Percentiles rank a stretch among this genome's conserved stretches.
phyloP scores from a whole-genome alignment of 2,113 vertebrate species.

The Callopanchax toddi region DNA sequence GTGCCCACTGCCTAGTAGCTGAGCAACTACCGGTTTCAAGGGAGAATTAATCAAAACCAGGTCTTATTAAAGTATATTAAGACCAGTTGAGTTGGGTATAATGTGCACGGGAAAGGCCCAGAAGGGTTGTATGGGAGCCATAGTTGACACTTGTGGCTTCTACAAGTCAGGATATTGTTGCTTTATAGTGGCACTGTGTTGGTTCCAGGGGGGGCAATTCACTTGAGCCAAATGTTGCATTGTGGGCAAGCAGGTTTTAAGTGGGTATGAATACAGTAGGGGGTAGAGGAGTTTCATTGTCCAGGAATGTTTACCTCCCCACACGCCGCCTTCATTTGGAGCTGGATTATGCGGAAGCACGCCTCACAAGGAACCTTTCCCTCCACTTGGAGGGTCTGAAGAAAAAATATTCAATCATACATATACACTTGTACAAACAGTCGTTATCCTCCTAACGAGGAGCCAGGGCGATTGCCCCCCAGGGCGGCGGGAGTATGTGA shows the following conservation, averaged over 20 bases:
- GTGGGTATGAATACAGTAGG: slow-evolving; percentile 67
- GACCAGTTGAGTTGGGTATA: slow-evolving; percentile 71
- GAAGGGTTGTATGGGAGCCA: slow-evolving; percentile 71
- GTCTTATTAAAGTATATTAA: slow-evolving; percentile 81
- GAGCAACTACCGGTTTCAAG: slow-evolving; percentile 81
- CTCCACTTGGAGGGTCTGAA: slow-evolving; percentile 71
- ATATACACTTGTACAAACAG: slow-evolving; percentile 47
- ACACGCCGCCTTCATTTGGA: slow-evolving; percentile 47
- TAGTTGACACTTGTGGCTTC: slow-evolving; percentile 73
- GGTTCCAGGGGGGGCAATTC: slow-evolving; percentile 51
- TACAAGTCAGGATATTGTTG: slow-evolving; percentile 51
- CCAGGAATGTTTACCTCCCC: slow-evolving; percentile 70
- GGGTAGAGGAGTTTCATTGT: slow-evolving; percentile 74
- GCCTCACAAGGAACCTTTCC: slow-evolving; percentile 63
- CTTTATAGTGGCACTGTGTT: slow-evolving; percentile 46
- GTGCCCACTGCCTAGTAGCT: slow-evolving; percentile 77
- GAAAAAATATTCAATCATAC: slow-evolving; percentile 64
- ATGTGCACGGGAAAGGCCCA: slow-evolving; percentile 71
- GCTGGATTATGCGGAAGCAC: slow-evolving; percentile 68
- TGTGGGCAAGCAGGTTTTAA: slow-evolving; percentile 68
- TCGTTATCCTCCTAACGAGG: slow-evolving; percentile 50
- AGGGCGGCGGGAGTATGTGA: slow-evolving; percentile 36
- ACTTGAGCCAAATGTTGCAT: slow-evolving; percentile 61
- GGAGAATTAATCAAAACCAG: slow-evolving; percentile 82
- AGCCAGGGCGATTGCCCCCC: slow-evolving; percentile 45